These are phyloP conservation scores for Nasonia oneida DNA, from an alignment of 2,888 invertebrate species.

Conservation along the genomic window DNA sequence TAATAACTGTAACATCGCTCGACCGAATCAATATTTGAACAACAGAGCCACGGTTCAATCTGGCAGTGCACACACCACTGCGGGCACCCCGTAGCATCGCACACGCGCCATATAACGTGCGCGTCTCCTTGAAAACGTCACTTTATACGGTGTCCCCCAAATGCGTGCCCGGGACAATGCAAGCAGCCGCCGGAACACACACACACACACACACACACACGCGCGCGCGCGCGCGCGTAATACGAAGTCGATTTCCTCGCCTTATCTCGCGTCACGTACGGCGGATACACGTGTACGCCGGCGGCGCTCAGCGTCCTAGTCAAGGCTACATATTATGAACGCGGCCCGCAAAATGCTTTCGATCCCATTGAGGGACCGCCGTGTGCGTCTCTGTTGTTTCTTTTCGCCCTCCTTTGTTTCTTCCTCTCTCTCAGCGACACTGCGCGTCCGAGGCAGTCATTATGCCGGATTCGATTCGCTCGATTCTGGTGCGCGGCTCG, in stretches of 20 bases:
- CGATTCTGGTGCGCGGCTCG: neutral
- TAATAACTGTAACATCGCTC: neutral
- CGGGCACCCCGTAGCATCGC: neutral
- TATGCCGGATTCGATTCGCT: conserved; percentile 40
- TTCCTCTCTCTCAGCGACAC: neutral
- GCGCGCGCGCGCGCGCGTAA: neutral
- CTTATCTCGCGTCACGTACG: conserved; percentile 13
- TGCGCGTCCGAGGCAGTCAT: neutral
- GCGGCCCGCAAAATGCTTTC: neutral
- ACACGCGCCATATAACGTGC: neutral
- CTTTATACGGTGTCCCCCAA: neutral
- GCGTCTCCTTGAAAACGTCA: neutral
- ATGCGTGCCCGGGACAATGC: conserved; percentile 19
- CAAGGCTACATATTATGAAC: conserved; percentile 25
- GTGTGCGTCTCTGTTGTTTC: neutral
- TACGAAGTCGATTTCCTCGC: conserved; percentile 39
- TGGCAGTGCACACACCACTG: no score
- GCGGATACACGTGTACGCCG: conserved; percentile 46
- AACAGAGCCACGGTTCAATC: no score
- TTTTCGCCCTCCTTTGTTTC: neutral
- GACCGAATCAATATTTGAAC: neutral
- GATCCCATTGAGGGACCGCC: conserved; percentile 1
- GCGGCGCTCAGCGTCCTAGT: conserved; percentile 38
- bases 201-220: neutral
- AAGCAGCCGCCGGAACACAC: neutral